A percentile compares a stretch with the other conserved stretches of the same genome.
Evolutionary conservation across 2,888 invertebrate genomes (phyloP).

Genomic region (Caenorhabditis sp.): DNA sequence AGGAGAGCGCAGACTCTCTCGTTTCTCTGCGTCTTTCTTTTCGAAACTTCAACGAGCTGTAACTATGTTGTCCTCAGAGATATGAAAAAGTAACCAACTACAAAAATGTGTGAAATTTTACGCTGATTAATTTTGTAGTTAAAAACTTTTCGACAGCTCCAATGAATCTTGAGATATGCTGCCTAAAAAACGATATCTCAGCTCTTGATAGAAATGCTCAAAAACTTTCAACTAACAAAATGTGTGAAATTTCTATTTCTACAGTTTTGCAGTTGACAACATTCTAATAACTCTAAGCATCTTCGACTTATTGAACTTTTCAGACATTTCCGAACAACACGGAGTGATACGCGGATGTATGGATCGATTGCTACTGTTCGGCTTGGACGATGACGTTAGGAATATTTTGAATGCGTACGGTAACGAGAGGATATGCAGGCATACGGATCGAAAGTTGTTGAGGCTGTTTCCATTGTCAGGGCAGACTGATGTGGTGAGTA

Average conservation of each 20-base stretch:
- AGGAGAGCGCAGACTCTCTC: no score
- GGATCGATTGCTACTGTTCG: conserved; percentile 78
- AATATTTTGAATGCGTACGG: conserved; percentile 59
- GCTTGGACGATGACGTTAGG: conserved; percentile 78
- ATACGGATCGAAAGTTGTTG: conserved; percentile 76
- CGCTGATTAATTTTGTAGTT: not conserved
- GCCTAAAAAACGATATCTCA: not conserved
- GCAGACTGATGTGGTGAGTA: conserved; percentile 74
- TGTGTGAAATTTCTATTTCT: not conserved
- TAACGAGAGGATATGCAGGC: conserved; percentile 67
- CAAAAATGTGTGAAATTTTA: not conserved
- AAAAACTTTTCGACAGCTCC: not conserved
- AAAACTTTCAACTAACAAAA: conserved; percentile 2
- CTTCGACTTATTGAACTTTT: not conserved
- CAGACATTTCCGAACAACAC: conserved; percentile 62
- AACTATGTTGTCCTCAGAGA: not conserved
- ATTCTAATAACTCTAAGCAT: not conserved
- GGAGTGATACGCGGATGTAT: conserved; percentile 79
- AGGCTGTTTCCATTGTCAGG: conserved; percentile 71
- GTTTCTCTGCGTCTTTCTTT: no score
- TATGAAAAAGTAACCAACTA: not conserved
- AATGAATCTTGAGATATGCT: not conserved
- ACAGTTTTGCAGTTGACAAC: not conserved
- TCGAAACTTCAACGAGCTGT: no score
- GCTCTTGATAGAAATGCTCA: not conserved